Evolutionary conservation across 2,888 invertebrate genomes (phyloP).

Genomic region (Parasteatoda lunata): DNA sequence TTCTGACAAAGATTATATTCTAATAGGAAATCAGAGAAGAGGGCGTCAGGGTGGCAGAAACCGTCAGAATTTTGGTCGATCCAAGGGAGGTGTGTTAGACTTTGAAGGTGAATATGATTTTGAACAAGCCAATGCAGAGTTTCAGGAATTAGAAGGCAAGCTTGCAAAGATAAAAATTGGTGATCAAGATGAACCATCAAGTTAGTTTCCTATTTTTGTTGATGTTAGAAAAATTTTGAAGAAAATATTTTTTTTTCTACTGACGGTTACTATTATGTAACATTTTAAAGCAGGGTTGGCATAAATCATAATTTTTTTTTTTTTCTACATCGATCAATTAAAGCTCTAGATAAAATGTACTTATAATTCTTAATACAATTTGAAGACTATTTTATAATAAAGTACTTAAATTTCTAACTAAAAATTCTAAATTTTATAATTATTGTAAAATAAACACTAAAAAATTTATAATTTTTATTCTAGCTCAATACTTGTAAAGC

Average conservation of each 20-base stretch:
- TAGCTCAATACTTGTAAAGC: too few relatives aligned
- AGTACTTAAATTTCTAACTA: too few relatives aligned
- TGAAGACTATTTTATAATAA: too few relatives aligned
- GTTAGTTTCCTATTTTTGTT: conserved; percentile 18
- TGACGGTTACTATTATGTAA: too few relatives aligned
- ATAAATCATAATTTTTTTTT: too few relatives aligned
- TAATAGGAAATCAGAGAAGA: conserved; percentile 56
- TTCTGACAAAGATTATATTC: not conserved
- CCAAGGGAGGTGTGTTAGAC: conserved; percentile 78
- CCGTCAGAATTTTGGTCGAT: conserved; percentile 54
- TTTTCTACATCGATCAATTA: too few relatives aligned
- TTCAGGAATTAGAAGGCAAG: conserved; percentile 89
- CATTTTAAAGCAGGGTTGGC: too few relatives aligned
- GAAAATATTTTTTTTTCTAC: not conserved
- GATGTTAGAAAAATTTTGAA: not conserved
- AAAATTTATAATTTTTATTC: too few relatives aligned
- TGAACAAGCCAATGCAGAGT: conserved; percentile 97
- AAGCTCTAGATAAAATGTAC: too few relatives aligned
- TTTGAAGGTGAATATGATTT: conserved; percentile 99
- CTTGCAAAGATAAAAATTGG: conserved; percentile 87
- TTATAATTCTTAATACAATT: too few relatives aligned
- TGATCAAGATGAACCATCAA: conserved; percentile 58
- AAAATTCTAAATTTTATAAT: too few relatives aligned
- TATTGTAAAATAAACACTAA: too few relatives aligned
- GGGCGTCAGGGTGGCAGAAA: conserved; percentile 57